Evolutionary conservation across 2,113 vertebrate genomes (phyloP), one percentile per base, ranked within the genome.

Genomic region (Benthochromis sp.): DNA sequence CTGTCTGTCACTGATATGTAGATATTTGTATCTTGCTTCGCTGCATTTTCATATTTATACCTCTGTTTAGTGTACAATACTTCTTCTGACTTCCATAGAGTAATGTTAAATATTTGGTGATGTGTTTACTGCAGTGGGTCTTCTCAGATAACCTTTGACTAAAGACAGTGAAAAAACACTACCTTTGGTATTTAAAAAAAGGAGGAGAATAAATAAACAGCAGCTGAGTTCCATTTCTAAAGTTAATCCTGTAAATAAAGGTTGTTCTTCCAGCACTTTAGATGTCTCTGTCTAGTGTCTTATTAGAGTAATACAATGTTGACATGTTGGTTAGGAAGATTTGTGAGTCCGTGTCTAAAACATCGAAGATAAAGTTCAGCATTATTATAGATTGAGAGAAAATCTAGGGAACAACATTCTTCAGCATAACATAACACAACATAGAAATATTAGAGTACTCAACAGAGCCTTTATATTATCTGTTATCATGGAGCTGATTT

Each of bases 161-260:
- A 89, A 89, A 86, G 73, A 90, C 13, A n/a, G 79, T 45, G 34
- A 73, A 86, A 80, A 90, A 53, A 59, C 57, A 31, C 21, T 82
- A 40, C 34, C 43, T 34, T 80, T 86, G 69, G 78, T 81, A 81
- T 91, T 88, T 81, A 31, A 53, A 53, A 66, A 84, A 92, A 71
- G 63, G 81, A 61, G 50, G 21, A 45, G 71, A 84, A 82, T 9
- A 90, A 93, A 90, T 84, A 88, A 93, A 90, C 90, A 92, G 34
- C 82, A 85, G 88, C 79, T 53, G 55, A 80, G 86, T 86, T 47
- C 45, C 19, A 31, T 89, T 90, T 87, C 55, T 66, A 90, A n/a
- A 54, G 63, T 83, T 87, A 91, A 87, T 85, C 57, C 79, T 16
- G 36, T 90, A 85, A 93, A 92, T 84, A 69, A 36, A 47, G 78